Evolutionary conservation across 2,797 vertebrate species (phyloP).

Genomic region (Carapus acus): DNA sequence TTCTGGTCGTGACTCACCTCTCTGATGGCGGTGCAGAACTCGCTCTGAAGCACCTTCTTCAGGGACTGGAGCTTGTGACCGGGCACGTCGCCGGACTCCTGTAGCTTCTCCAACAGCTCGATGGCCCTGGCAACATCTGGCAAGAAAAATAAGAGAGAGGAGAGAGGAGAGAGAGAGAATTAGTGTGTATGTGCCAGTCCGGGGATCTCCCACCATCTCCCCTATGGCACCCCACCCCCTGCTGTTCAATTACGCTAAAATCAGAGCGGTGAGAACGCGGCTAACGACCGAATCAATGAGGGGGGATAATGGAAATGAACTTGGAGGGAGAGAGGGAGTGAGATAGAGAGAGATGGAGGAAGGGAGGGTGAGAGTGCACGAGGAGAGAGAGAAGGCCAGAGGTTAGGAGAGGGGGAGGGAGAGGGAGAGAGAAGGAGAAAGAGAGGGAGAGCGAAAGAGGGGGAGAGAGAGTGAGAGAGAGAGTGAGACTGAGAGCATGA

Average conservation of each 20-base stretch:
- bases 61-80: slow-evolving; percentile 95
- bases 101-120: slow-evolving; percentile 95
- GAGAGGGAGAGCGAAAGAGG: no score
- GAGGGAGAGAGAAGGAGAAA: no score
- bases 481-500: no score
- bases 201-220: no score
- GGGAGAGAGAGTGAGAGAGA: no score
- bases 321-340: slow-evolving; percentile 40
- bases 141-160: slow-evolving; percentile 27
- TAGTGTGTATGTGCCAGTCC: not conserved
- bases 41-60: slow-evolving; percentile 98
- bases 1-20: slow-evolving; percentile 79
- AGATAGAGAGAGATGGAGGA: no score
- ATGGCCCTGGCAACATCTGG: slow-evolving; percentile 96
- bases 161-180: slow-evolving; percentile 2
- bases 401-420: slow-evolving; percentile 1
- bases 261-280: slow-evolving; percentile 36
- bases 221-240: no score
- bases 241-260: slow-evolving; percentile 58
- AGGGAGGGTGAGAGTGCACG: no score
- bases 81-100: slow-evolving; percentile 95
- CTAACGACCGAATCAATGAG: slow-evolving; percentile 53
- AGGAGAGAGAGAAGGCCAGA: no score
- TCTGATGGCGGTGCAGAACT: slow-evolving; percentile 98
- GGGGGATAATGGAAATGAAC: slow-evolving; percentile 59